Evolutionary conservation across 2,888 invertebrate genomes (phyloP), one percentile per base, ranked within the genome.

Genomic region (Microplitis manilae): DNA sequence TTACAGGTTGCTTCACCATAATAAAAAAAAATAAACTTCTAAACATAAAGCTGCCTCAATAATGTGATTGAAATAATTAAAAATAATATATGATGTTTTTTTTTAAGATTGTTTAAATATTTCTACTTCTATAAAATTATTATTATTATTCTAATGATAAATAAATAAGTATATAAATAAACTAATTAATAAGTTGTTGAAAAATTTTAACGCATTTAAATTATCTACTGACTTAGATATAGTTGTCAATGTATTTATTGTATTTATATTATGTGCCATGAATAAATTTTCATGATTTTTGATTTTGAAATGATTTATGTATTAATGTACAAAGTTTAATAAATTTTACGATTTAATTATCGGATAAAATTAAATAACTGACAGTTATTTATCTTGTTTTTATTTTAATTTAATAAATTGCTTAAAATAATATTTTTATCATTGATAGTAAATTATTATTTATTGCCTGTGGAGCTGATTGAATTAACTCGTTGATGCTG

Each of bases 1-100:
- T 83, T 84, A n/a, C 76, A 87, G 88, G 86, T 88, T 15, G 87
- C 86, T 65, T 86, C 87, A 13, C 87, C 86, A 8, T 87, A 82
- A 76, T 76, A 64, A 41, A 62, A 38, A 7, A 71, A 62, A 71
- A 71, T 38, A 62, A 9, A 8, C 2, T 1, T 8, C 67, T 13
- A 74, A 6, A 50, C 38, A 64, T 40, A 6, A 40, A 41, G 50
- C 38, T 64, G 65, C 76, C 65, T 76, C 65, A 59, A 65, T 15
- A 59, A 71, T 76, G 76, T 71, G 70, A 73, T 30, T 41, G 38
- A 64, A 64, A 64, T 17, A 40, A 41, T 5, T 41, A 61, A 6
- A 69, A 60, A 61, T 30, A 30, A 39, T 60, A 71, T 61, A 60
- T 61, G 50, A 60, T 61, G 50, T 13, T 13, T 50, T 50, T 50